phyloP scores from a whole-genome alignment of 2,797 vertebrate genomes.

The Catostomus latipinnis region DNA sequence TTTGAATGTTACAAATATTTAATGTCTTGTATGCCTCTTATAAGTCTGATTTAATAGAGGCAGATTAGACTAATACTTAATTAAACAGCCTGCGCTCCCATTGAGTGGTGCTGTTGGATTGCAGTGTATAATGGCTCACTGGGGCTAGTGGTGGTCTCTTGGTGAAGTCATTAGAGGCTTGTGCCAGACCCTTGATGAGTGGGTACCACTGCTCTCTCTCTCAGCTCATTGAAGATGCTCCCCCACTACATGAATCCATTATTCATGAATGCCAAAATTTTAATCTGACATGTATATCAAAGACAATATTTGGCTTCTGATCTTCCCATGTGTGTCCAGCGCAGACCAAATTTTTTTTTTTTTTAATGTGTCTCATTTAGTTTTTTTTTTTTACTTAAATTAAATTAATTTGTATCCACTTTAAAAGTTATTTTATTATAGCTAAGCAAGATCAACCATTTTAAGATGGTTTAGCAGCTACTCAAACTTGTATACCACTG shows the following conservation, averaged over 20 bases:
- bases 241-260: conserved; percentile 63
- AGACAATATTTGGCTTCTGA: conserved; percentile 43
- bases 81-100: conserved; percentile 67
- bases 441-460: no score
- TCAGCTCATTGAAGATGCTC: conserved; percentile 75
- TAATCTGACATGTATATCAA: conserved; percentile 74
- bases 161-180: conserved; percentile 71
- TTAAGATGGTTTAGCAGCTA: no score
- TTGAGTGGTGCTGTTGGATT: conserved; percentile 49
- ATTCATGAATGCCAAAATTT: conserved; percentile 75
- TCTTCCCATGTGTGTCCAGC: conserved; percentile 29
- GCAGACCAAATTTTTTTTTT: not conserved
- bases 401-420: no score
- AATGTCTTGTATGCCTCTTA: not conserved
- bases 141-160: conserved; percentile 64
- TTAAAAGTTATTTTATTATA: no score
- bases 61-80: conserved; percentile 69
- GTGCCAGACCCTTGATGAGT: conserved; percentile 71
- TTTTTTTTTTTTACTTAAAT: no score
- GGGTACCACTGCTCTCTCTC: conserved; percentile 57
- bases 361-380: no score
- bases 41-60: conserved; percentile 13
- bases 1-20: not conserved
- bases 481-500: no score
- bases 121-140: conserved; percentile 49